Evolutionary conservation across 2,888 invertebrate species (phyloP).

Genomic region (Tetragonisca angustula): DNA sequence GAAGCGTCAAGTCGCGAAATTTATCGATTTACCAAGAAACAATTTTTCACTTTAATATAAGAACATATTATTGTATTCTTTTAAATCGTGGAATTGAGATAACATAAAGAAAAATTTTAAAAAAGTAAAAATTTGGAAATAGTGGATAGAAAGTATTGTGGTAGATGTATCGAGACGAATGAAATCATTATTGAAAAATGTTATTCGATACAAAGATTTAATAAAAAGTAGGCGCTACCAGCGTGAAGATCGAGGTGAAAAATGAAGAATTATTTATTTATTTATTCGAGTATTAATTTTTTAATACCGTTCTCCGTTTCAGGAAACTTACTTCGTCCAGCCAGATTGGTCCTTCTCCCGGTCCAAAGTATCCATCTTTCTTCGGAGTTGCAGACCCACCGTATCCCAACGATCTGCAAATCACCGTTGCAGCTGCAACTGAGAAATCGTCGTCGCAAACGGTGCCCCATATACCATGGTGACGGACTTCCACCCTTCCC

Average conservation of each 20-base stretch:
- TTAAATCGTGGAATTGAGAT: not conserved
- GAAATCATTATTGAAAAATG: not conserved
- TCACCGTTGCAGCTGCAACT: conserved; percentile 87
- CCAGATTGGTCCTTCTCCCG: conserved; percentile 89
- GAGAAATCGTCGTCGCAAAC: conserved; percentile 92
- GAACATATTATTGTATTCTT: not conserved
- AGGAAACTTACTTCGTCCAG: conserved; percentile 86
- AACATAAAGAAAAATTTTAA: not conserved
- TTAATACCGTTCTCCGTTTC: not conserved
- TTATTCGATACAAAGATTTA: not conserved
- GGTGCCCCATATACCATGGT: conserved; percentile 90
- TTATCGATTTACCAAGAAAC: not conserved
- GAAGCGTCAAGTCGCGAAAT: not conserved
- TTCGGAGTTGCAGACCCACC: conserved; percentile 85
- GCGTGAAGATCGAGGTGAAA: not conserved
- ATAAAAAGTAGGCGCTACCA: not conserved
- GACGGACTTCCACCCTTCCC: conserved; percentile 89
- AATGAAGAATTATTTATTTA: not conserved
- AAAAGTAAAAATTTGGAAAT: not conserved
- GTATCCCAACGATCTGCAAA: conserved; percentile 86
- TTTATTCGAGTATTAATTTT: not conserved
- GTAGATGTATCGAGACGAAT: not conserved
- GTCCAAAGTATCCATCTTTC: conserved; percentile 86
- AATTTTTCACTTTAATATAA: not conserved
- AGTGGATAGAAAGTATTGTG: not conserved